Evolutionary conservation across 2,888 invertebrate species (phyloP), one percentile per base, ranked within the genome.

Genomic region (Holacanthella duospinosa): DNA sequence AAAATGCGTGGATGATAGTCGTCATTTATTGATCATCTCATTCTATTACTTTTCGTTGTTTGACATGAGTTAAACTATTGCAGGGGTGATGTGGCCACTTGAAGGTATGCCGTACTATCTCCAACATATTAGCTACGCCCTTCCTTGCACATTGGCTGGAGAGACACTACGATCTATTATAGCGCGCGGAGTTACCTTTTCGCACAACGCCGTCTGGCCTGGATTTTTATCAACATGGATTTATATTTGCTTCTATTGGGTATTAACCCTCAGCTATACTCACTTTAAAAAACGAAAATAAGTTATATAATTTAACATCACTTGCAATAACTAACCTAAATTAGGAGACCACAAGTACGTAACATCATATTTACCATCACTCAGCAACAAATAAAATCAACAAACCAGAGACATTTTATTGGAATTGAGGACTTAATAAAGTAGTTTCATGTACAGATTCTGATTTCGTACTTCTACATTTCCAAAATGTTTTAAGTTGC

Each of bases 91-190:
- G 16, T 48, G 48, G 48, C 48, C 48, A 21, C 4, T 48, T 9
- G 48, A 48, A 48, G 48, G 48, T 4, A 48, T 48, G 48, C 48
- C 48, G 21, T 48, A 16, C n/a, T 48, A 48, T 21, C 48, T 48
- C 48, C 48, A 48, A 21, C 4, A 48, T 4, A 48, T 48, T 21
- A 48, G 48, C 48, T n/a, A 9, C 48, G 19, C 21, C 21, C 48
- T 48, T 48, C 48, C 48, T 21, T 48, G 48, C 48, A 48, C 48
- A 4, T 48, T 48, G 21, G 48, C 48, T 48, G 48, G 48, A 21
- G 48, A 48, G 21, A n/a, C 48, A n/a, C 4, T 48, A 21, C 6
- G 48, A 21, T 48, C 48, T 16, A 48, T 48, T 21, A 48, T 48
- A 16, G 48, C 16, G 4, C 12, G 48, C 4, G 48, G 48, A 4